Percentiles rank a stretch among this genome's conserved stretches.
phyloP scores from a whole-genome alignment of 2,888 invertebrate species.

The Xestia rhomboidea region DNA sequence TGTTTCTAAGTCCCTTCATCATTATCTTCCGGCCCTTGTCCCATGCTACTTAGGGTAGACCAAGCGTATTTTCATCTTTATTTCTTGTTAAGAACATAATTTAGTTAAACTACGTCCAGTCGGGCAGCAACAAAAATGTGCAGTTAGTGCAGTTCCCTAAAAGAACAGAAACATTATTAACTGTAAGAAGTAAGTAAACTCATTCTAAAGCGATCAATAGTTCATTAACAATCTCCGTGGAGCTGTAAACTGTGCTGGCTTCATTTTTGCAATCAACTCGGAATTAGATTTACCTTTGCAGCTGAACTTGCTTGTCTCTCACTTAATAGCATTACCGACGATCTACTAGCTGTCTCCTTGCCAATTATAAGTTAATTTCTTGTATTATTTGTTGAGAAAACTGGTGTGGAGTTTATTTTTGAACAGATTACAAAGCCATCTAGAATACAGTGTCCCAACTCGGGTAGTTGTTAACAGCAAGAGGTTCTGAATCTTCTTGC shows the following conservation, averaged over 20 bases:
- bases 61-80: too few relatives aligned
- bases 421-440: background rate
- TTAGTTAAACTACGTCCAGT: too few relatives aligned
- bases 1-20: too few relatives aligned
- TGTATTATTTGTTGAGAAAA: slow-evolving; percentile 26
- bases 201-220: slow-evolving; percentile 45
- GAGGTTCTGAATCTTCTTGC: background rate
- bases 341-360: slow-evolving; percentile 31
- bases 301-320: slow-evolving; percentile 50
- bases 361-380: slow-evolving; percentile 43
- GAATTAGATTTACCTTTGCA: slow-evolving; percentile 58
- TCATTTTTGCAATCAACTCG: slow-evolving; percentile 60
- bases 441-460: background rate
- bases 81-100: too few relatives aligned
- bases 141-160: background rate
- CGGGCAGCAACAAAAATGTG: background rate
- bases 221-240: slow-evolving; percentile 54
- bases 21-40: too few relatives aligned
- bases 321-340: slow-evolving; percentile 54
- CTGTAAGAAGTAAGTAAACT: slow-evolving; percentile 22
- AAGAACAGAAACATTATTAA: background rate
- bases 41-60: too few relatives aligned
- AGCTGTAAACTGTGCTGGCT: slow-evolving; percentile 43
- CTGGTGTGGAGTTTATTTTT: slow-evolving; percentile 11
- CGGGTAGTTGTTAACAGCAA: background rate